Conservation (phyloP, 2,888 invertebrate species). For the Cetonia aurata region DNA sequence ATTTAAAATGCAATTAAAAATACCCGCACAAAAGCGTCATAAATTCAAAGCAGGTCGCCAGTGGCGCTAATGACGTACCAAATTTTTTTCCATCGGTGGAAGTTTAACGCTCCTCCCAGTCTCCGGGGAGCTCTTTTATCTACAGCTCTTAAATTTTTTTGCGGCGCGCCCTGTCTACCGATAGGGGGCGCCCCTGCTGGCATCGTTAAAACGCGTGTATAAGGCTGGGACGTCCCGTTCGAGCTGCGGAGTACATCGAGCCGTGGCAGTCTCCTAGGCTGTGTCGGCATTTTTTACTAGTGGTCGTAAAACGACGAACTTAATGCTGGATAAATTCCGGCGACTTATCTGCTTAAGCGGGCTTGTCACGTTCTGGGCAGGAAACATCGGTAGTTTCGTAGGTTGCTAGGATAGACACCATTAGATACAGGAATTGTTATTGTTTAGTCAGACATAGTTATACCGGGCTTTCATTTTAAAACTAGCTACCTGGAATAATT, state of each 20-base stretch:
- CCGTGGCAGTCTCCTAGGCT: not conserved
- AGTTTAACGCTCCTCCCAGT: constrained; percentile 20
- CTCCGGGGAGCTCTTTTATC: constrained; percentile 27
- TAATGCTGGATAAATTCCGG: constrained; percentile 15
- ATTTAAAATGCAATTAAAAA: constrained; percentile 26
- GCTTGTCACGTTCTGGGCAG: constrained; percentile 11
- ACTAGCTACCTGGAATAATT: too few relatives aligned
- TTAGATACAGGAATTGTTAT: too few relatives aligned
- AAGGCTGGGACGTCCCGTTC: not conserved
- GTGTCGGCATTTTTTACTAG: constrained; percentile 29
- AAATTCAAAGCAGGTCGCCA: constrained; percentile 5
- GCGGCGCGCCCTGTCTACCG: not conserved
- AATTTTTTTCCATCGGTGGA: constrained; percentile 17
- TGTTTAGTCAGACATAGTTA: too few relatives aligned
- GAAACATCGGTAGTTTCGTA: constrained; percentile 5
- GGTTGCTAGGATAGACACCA: too few relatives aligned
- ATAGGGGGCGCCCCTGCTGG: constrained; percentile 10
- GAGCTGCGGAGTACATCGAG: not conserved
- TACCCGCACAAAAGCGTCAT: constrained; percentile 8
- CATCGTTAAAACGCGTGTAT: constrained; percentile 5
- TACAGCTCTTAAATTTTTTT: constrained; percentile 23
- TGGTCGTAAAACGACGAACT: constrained; percentile 19
- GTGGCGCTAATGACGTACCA: constrained; percentile 26
- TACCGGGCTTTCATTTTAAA: too few relatives aligned
- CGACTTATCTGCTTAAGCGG: constrained; percentile 26